Evolutionary conservation across 2,888 invertebrate species (phyloP), one percentile per base, ranked within the genome.

Genomic region (Peribatodes rhomboidaria): DNA sequence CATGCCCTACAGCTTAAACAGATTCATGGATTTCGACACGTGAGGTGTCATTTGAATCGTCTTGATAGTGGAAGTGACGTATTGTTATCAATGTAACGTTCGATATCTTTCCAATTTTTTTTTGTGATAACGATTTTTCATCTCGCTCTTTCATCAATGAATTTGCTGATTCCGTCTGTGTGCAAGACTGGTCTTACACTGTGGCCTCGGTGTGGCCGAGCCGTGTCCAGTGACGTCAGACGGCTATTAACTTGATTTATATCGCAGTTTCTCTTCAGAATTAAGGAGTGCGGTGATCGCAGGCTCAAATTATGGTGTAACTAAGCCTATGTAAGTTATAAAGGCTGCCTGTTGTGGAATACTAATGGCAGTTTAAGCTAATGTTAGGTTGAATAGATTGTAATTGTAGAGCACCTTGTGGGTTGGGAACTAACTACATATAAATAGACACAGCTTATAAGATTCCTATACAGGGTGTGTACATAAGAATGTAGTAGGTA

Each of bases 171-270:
- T 13, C 1, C 2, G 10, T 22, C 46, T 22, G 14, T 37, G 20
- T 18, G 8, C 50, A 20, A 13, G 8, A 7, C 59, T 49, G 49
- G 50, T 42, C 11, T 18, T 16, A 10, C 49, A 9, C 42, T 64
- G 59, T 49, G 47, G 13, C 42, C 42, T 18, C 54, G 61, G 62
- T 68, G 68, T 59, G 68, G 72, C 60, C 71, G 64, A 59, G 68
- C 65, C 67, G 61, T 71, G 72, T 71, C 76, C 75, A 70, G 69
- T 64, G 74, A 71, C 76, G 81, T 78, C 77, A 75, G 70, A 60
- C 65, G 67, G 68, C 77, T 80, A 81, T 81, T 81, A 79, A 75
- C 78, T 75, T 80, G 81, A 81, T 81, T 80, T 81, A 81, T 78
- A 71, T 69, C 76, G 77, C 75, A 73, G 80, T 73, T 64, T 69